phyloP scores from a whole-genome alignment of 2,113 vertebrate genomes.

The Megaleporinus macrocephalus region DNA sequence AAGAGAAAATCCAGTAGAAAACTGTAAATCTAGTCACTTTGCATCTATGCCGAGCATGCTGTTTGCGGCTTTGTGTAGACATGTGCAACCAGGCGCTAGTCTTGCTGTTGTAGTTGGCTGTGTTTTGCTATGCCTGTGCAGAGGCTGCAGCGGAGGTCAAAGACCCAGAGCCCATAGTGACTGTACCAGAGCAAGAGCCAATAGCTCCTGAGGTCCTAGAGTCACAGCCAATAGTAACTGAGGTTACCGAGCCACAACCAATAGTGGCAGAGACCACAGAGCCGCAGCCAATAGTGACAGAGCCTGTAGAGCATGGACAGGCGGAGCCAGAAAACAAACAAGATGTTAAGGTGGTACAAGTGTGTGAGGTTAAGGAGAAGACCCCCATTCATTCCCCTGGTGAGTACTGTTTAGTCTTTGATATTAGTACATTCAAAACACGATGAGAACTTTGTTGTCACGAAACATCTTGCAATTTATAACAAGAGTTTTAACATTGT shows the following conservation, averaged over 20 bases:
- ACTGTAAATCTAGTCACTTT: slow-evolving; percentile 56
- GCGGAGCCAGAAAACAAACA: slow-evolving; percentile 30
- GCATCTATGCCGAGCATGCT: slow-evolving; percentile 57
- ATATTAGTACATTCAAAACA: slow-evolving; percentile 58
- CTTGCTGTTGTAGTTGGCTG: slow-evolving; percentile 77
- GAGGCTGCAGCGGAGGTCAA: slow-evolving; percentile 71
- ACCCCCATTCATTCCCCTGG: slow-evolving; percentile 64
- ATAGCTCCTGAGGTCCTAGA: slow-evolving; percentile 35
- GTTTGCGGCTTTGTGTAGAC: slow-evolving; percentile 36
- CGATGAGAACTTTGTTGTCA: slow-evolving; percentile 18
- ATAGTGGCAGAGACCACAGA: slow-evolving; percentile 35
- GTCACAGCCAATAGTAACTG: slow-evolving; percentile 33
- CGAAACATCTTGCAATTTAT: neutral
- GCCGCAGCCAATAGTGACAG: slow-evolving; percentile 47
- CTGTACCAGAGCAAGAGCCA: slow-evolving; percentile 42
- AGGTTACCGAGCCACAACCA: slow-evolving; percentile 39
- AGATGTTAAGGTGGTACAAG: slow-evolving; percentile 46
- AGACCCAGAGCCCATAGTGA: slow-evolving; percentile 45
- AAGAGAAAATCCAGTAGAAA: neutral
- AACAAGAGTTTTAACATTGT: neutral
- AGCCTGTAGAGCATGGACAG: slow-evolving; percentile 50
- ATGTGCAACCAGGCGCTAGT: slow-evolving; percentile 50
- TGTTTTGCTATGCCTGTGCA: slow-evolving; percentile 79
- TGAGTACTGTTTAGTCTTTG: slow-evolving; percentile 70
- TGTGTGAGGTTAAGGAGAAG: slow-evolving; percentile 70